phyloP scores from a whole-genome alignment of 2,888 invertebrate species.

The Clivina fossor region DNA sequence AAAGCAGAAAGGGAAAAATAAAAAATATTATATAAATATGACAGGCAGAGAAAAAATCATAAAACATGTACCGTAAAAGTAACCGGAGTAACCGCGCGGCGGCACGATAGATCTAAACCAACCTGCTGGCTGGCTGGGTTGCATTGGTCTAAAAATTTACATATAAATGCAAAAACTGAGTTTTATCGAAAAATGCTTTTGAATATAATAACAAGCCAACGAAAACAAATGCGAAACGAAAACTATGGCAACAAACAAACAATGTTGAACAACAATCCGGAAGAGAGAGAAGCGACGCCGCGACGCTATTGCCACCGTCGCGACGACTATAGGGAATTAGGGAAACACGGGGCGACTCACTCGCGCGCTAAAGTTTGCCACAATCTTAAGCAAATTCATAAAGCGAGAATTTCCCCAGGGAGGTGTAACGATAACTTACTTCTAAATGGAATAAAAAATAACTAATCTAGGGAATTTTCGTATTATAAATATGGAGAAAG shows the following conservation, averaged over 20 bases:
- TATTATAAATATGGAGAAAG: not conserved
- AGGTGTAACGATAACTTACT: conserved; percentile 42
- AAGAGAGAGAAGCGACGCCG: conserved; percentile 8
- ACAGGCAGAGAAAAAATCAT: too few relatives aligned
- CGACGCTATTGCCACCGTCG: conserved; percentile 1
- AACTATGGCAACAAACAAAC: conserved; percentile 18
- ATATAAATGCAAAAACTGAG: conserved; percentile 28
- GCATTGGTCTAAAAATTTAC: conserved; percentile 21
- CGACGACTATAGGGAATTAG: conserved; percentile 17
- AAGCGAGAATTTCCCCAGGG: conserved; percentile 49
- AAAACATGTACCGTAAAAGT: too few relatives aligned
- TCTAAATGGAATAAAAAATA: conserved; percentile 41
- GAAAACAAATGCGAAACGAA: conserved; percentile 24
- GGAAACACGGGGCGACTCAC: conserved; percentile 10
- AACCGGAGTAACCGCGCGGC: too few relatives aligned
- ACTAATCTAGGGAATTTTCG: conserved; percentile 15
- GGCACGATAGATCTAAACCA: too few relatives aligned
- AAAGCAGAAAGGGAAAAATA: too few relatives aligned
- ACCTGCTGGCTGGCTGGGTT: too few relatives aligned
- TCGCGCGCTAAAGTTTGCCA: conserved; percentile 31
- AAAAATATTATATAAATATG: too few relatives aligned
- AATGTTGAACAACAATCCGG: conserved; percentile 27
- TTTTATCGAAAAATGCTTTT: conserved; percentile 23
- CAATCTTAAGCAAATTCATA: conserved; percentile 51
- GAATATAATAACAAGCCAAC: too few relatives aligned